These are phyloP conservation scores for Scaptomyza cyrtandrae DNA, from an alignment of 2,888 invertebrate species.

Conservation along the genomic window DNA sequence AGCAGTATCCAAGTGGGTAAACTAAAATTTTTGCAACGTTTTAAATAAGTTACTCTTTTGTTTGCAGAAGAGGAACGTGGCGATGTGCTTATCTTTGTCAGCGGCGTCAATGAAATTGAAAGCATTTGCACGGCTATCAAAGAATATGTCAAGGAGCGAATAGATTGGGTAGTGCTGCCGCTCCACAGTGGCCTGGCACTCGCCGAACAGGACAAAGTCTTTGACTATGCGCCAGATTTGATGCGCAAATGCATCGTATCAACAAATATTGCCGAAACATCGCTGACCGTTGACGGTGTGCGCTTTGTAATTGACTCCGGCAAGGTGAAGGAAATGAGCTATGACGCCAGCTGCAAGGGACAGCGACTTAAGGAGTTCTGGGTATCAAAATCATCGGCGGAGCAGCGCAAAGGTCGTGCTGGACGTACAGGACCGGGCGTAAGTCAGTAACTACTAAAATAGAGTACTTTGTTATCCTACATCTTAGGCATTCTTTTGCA, in stretches of 20 bases:
- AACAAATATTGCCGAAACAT: slow-evolving; percentile 99
- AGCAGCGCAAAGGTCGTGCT: slow-evolving; percentile 97
- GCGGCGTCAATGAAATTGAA: slow-evolving; percentile 96
- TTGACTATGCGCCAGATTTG: slow-evolving; percentile 97
- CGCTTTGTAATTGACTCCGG: slow-evolving; percentile 99
- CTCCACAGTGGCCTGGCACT: slow-evolving; percentile 96
- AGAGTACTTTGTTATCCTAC: background rate
- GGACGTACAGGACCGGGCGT: slow-evolving; percentile 97
- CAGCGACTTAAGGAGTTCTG: slow-evolving; percentile 96
- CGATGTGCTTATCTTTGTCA: slow-evolving; percentile 97
- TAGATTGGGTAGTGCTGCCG: slow-evolving; percentile 95
- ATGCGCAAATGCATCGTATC: slow-evolving; percentile 98
- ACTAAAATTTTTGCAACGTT: background rate
- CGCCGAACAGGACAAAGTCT: slow-evolving; percentile 98
- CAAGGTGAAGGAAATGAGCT: slow-evolving; percentile 98
- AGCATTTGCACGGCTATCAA: slow-evolving; percentile 93
- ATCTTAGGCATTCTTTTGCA: slow-evolving; percentile 25
- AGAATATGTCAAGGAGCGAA: slow-evolving; percentile 91
- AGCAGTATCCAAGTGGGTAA: slow-evolving; percentile 89
- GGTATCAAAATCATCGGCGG: slow-evolving; percentile 98
- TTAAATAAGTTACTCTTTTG: background rate
- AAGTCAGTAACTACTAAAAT: slow-evolving; percentile 13
- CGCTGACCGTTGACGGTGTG: slow-evolving; percentile 98
- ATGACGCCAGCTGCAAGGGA: slow-evolving; percentile 95
- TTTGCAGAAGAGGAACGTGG: slow-evolving; percentile 91